A percentile compares a stretch with the other conserved stretches of the same genome.
Conservation (phyloP, 2,888 invertebrate species). For the Pherbina coryleti region DNA sequence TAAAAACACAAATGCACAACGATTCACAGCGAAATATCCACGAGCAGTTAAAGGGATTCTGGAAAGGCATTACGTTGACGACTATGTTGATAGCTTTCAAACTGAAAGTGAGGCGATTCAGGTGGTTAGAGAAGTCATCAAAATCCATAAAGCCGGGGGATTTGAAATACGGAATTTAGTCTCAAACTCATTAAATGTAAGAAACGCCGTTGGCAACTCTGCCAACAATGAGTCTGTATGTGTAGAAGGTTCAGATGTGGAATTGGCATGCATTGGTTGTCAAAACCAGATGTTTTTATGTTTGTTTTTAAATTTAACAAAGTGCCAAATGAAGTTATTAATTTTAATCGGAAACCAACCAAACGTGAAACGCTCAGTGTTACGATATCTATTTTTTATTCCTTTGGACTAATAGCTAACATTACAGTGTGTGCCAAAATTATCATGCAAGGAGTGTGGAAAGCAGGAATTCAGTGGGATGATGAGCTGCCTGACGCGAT, state of each 20-base stretch:
- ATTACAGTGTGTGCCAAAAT: neutral
- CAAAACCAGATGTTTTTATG: conserved; percentile 24
- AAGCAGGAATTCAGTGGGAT: neutral
- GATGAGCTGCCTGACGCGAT: neutral
- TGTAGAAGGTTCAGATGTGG: neutral
- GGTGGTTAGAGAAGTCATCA: conserved; percentile 21
- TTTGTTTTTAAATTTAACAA: no score
- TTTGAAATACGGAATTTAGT: conserved; percentile 20
- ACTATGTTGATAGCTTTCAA: conserved; percentile 36
- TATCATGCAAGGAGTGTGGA: conserved; percentile 3
- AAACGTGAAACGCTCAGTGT: neutral
- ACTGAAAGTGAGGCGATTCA: conserved; percentile 17
- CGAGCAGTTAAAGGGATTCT: conserved; percentile 46
- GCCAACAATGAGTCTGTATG: neutral
- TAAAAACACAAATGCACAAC: conserved; percentile 52
- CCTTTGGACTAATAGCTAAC: neutral
- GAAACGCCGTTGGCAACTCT: neutral
- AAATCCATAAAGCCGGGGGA: conserved; percentile 11
- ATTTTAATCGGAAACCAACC: conserved; percentile 1
- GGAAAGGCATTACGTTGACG: conserved; percentile 35
- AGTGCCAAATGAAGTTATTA: neutral
- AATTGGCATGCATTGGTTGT: conserved; percentile 37
- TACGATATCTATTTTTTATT: no score
- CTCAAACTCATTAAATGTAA: conserved; percentile 1
- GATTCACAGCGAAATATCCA: conserved; percentile 43